Evolutionary conservation across 2,113 vertebrate genomes (phyloP).

Genomic region (Cavia porcellus): DNA sequence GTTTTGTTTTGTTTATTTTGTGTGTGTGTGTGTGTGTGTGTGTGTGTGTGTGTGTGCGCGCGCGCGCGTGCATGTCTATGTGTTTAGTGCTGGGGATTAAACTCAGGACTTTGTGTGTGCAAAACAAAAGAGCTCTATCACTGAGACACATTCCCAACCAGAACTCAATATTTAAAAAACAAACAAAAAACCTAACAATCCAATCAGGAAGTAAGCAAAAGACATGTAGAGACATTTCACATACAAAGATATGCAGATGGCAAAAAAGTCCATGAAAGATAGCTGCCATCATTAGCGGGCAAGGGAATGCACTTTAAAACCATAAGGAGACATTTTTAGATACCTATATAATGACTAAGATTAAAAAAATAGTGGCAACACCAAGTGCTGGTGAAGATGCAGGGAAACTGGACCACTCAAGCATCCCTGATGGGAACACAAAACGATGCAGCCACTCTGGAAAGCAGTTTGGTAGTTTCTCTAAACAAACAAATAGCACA

Average conservation of each 20-base stretch:
- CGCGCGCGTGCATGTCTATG: too few species aligned
- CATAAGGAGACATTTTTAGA: not conserved
- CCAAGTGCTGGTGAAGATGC: not conserved
- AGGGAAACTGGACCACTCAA: not conserved
- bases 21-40: too few species aligned
- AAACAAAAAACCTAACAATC: not conserved
- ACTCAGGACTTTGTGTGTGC: not conserved
- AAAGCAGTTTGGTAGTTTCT: not conserved
- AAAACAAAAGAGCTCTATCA: not conserved
- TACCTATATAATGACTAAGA: conserved; percentile 56
- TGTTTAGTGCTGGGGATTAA: not conserved
- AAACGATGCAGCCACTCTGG: not conserved
- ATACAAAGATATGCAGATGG: not conserved
- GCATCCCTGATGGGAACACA: not conserved
- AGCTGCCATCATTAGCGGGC: not conserved
- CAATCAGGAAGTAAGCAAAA: conserved; percentile 47
- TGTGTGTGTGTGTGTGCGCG: too few species aligned
- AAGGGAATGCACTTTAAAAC: conserved; percentile 27
- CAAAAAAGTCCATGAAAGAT: conserved; percentile 20
- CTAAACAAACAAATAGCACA: not conserved
- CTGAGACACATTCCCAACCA: not conserved
- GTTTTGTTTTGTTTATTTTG: too few species aligned
- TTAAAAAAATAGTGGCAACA: conserved; percentile 55
- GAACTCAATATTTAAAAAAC: conserved; percentile 4
- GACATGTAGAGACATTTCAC: conserved; percentile 10